Evolutionary conservation across 2,113 vertebrate genomes (phyloP), one percentile per base, ranked within the genome.

Genomic region (Heteronetta atricapilla): DNA sequence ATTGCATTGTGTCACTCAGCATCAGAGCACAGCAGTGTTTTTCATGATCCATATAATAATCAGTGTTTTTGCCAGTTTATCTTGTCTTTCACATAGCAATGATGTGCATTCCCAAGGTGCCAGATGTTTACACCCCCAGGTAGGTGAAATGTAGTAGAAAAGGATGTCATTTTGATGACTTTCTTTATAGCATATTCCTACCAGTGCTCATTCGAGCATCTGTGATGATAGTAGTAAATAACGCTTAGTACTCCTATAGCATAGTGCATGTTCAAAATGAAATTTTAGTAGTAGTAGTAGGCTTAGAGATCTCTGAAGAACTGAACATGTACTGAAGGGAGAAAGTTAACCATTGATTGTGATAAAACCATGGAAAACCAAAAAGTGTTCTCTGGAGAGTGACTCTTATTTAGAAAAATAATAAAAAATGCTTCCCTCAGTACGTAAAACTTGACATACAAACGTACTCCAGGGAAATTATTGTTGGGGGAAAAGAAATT

Each of bases 161-260:
- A 90, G 12, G 44, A 87, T 93, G 93, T 62, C 70, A 76, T 82
- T 96, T 96, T 94, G 77, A 96, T 96, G 33, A 60, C 53, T 90
- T 6, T 90, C 74, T 95, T 95, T 94, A 93, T 53, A 86, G 86
- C 23, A 28, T 34, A 86, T 94, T 90, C 81, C 86, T 90, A 84
- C 53, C 60, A 79, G 83, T 73, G 81, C 66, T 95, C 69, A 79
- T 92, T 89, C 0, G 8, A 96, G 94, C 86, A 90, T 75, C 77
- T 89, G 81, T 44, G 62, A 93, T 86, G 74, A 76, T 66, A 92
- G 77, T 40, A 95, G 77, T 96, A 97, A 97, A 96, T 96, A 96
- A 96, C 48, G 48, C 86, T 92, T 83, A 92, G 62, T 53, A 42
- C 69, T 90, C 21, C 86, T 87, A 53, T n/a, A 88, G 72, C 73